Conservation (phyloP, 2,888 invertebrate species). For the Hipparchia sbordonii region DNA sequence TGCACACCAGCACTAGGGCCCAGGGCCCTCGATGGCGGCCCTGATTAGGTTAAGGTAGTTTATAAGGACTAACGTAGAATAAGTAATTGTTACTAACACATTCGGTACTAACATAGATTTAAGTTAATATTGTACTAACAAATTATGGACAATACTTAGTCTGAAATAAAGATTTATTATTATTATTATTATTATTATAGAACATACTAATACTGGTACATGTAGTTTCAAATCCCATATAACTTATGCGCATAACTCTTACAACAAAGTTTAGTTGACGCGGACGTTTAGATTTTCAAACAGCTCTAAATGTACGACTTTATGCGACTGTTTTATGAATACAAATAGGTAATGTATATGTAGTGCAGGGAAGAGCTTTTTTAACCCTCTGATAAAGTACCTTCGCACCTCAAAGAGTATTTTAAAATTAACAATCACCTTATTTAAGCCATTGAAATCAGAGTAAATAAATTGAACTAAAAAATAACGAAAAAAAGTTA, state of each 20-base stretch:
- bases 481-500: neutral
- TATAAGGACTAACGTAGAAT: too few species aligned
- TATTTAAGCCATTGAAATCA: neutral
- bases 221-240: conserved; percentile 4
- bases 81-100: too few species aligned
- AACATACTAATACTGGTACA: conserved; percentile 7
- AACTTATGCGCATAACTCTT: conserved; percentile 15
- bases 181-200: too few species aligned
- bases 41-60: too few species aligned
- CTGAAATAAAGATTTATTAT: too few species aligned
- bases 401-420: neutral
- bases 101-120: too few species aligned
- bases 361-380: neutral
- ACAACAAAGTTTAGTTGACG: conserved; percentile 7
- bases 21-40: too few species aligned
- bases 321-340: neutral
- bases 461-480: neutral
- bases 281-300: conserved; percentile 5
- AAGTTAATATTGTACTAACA: too few species aligned
- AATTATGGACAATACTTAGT: too few species aligned
- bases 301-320: neutral
- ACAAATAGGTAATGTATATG: neutral
- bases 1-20: too few species aligned
- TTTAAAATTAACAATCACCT: neutral
- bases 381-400: neutral